phyloP scores from a whole-genome alignment of 2,888 invertebrate genomes.

The Hydrotaea cyrtoneurina region DNA sequence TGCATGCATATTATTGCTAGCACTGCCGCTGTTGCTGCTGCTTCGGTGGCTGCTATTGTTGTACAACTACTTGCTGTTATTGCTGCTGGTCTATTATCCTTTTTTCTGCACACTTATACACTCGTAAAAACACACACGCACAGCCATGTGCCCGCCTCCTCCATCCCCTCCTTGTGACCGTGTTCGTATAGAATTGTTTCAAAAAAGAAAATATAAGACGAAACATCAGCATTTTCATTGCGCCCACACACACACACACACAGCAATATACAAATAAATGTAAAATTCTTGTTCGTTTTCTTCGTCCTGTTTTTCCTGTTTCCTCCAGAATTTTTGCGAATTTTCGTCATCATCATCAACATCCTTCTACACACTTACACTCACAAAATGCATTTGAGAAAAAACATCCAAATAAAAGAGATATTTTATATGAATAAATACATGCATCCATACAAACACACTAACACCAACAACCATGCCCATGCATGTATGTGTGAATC shows the following conservation, averaged over 20 bases:
- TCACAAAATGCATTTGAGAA: slow-evolving; percentile 42
- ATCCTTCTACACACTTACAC: slow-evolving; percentile 4
- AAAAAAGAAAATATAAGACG: slow-evolving; percentile 42
- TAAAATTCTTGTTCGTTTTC: slow-evolving; percentile 56
- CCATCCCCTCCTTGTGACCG: slow-evolving; percentile 9
- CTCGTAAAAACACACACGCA: background rate
- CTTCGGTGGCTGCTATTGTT: background rate
- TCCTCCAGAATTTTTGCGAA: slow-evolving; percentile 45
- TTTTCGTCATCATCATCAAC: slow-evolving; percentile 34
- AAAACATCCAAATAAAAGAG: slow-evolving; percentile 1
- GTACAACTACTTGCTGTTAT: slow-evolving; percentile 46
- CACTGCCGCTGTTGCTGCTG: background rate
- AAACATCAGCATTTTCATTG: slow-evolving; percentile 29
- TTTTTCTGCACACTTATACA: slow-evolving; percentile 45
- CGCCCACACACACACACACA: background rate
- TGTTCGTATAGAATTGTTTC: slow-evolving; percentile 28
- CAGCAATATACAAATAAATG: slow-evolving; percentile 35
- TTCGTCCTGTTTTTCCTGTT: slow-evolving; percentile 61
- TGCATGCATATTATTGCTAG: slow-evolving; percentile 26
- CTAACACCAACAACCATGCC: background rate
- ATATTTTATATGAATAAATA: slow-evolving; percentile 15
- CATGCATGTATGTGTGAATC: slow-evolving; percentile 16
- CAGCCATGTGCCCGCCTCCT: background rate
- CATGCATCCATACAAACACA: background rate
- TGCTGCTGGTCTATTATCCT: slow-evolving; percentile 62